These are phyloP conservation scores for Dryomyza anilis DNA, from an alignment of 2,888 invertebrate genomes.

Conservation along the genomic window DNA sequence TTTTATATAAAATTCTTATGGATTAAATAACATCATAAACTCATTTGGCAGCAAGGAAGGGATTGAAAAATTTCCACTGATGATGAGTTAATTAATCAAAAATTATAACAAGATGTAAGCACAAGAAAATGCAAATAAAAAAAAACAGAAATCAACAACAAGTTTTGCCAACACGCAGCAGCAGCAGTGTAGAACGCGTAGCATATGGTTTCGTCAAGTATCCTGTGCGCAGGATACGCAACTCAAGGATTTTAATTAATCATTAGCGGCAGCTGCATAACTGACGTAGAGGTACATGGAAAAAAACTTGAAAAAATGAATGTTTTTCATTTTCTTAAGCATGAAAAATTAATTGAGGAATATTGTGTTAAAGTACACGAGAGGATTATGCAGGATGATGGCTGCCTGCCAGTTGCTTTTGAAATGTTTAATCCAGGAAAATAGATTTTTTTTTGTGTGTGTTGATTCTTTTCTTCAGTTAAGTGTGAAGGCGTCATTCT, in stretches of 20 bases:
- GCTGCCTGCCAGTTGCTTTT: no score
- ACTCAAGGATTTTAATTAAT: conserved; percentile 3
- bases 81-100: conserved; percentile 11
- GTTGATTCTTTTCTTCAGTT: no score
- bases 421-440: no score
- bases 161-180: neutral
- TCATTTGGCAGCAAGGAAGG: no score
- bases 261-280: neutral
- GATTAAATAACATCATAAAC: no score
- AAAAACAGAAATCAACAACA: neutral
- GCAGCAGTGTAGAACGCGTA: neutral
- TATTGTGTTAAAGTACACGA: neutral
- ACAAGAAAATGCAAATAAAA: neutral
- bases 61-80: no score
- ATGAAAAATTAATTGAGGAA: conserved; percentile 11
- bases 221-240: neutral
- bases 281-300: neutral
- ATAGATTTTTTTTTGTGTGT: no score
- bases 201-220: neutral
- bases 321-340: conserved; percentile 1
- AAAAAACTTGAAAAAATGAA: neutral
- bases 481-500: no score
- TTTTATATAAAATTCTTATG: no score
- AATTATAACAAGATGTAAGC: neutral
- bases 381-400: neutral